Conservation (phyloP, 1,140 invertebrate genomes). For the Copidosoma floridanum region DNA sequence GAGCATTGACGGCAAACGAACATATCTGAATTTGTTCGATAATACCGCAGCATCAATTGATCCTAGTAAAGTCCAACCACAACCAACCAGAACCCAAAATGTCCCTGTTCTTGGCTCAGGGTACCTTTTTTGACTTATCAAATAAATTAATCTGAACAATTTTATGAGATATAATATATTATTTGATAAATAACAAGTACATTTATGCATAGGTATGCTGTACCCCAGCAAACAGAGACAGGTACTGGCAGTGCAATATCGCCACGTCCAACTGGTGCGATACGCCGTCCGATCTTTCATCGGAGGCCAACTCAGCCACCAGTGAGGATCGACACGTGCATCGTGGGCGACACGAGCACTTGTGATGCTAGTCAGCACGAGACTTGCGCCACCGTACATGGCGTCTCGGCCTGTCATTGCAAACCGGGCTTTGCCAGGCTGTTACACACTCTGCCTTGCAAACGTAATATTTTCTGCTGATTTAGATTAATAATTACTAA, state of each 20-base stretch:
- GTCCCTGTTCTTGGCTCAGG: conserved; percentile 54
- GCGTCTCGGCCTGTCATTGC: conserved; percentile 90
- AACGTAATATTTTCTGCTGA: conserved; percentile 56
- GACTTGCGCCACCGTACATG: conserved; percentile 80
- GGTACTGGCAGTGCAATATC: conserved; percentile 28
- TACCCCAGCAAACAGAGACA: conserved; percentile 42
- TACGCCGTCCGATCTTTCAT: conserved; percentile 56
- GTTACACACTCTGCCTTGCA: conserved; percentile 75
- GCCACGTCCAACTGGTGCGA: conserved; percentile 33
- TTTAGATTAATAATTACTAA: neutral
- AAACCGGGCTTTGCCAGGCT: conserved; percentile 79
- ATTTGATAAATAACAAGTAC: too few relatives aligned
- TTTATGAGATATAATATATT: neutral
- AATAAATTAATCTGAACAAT: neutral
- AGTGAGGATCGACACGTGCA: conserved; percentile 88
- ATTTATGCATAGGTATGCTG: conserved; percentile 38
- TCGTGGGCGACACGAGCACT: conserved; percentile 89
- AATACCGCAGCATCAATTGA: conserved; percentile 47
- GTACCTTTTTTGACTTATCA: conserved; percentile 42
- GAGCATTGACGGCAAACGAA: conserved; percentile 87
- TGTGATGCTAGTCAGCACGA: conserved; percentile 86
- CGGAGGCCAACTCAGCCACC: conserved; percentile 64
- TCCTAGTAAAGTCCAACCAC: conserved; percentile 40
- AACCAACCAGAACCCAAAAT: conserved; percentile 43
- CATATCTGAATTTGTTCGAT: conserved; percentile 81